Percentiles rank a stretch among this genome's conserved stretches.
Conservation (phyloP, 2,888 invertebrate species). For the Pollenia amentaria region DNA sequence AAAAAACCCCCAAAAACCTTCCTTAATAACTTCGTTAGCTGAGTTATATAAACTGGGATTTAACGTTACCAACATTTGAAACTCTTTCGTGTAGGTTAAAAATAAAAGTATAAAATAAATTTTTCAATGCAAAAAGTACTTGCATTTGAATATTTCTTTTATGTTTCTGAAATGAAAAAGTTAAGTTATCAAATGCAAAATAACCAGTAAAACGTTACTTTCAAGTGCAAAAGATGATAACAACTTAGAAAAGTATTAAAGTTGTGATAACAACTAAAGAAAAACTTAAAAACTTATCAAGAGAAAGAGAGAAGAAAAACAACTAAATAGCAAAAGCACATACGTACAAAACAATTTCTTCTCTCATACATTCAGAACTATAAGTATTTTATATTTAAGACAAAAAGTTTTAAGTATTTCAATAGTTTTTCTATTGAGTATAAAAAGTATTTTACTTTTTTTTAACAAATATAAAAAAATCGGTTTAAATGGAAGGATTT, state of each 20-base stretch:
- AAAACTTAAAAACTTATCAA: slow-evolving; percentile 49
- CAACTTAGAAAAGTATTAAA: slow-evolving; percentile 49
- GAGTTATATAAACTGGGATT: too few relatives aligned
- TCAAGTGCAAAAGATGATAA: slow-evolving; percentile 64
- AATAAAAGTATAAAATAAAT: neutral
- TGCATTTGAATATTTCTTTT: slow-evolving; percentile 33
- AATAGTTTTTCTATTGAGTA: slow-evolving; percentile 34
- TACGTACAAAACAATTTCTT: neutral
- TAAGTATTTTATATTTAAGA: slow-evolving; percentile 13
- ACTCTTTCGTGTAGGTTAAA: neutral
- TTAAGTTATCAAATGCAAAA: slow-evolving; percentile 61
- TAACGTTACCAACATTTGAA: too few relatives aligned
- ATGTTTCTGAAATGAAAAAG: slow-evolving; percentile 29
- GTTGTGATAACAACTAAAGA: slow-evolving; percentile 43
- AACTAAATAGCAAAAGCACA: slow-evolving; percentile 21
- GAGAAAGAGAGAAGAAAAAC: slow-evolving; percentile 5
- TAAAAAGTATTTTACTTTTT: slow-evolving; percentile 26
- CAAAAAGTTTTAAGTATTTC: slow-evolving; percentile 37
- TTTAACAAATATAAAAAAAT: slow-evolving; percentile 21
- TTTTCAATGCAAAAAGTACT: neutral
- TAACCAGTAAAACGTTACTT: slow-evolving; percentile 62
- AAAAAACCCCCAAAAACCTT: too few relatives aligned
- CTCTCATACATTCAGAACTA: neutral
- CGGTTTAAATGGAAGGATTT: slow-evolving; percentile 6
- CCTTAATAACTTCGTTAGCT: too few relatives aligned